Conservation (phyloP, 2,888 invertebrate species). For the Acanthosepion esculentum region DNA sequence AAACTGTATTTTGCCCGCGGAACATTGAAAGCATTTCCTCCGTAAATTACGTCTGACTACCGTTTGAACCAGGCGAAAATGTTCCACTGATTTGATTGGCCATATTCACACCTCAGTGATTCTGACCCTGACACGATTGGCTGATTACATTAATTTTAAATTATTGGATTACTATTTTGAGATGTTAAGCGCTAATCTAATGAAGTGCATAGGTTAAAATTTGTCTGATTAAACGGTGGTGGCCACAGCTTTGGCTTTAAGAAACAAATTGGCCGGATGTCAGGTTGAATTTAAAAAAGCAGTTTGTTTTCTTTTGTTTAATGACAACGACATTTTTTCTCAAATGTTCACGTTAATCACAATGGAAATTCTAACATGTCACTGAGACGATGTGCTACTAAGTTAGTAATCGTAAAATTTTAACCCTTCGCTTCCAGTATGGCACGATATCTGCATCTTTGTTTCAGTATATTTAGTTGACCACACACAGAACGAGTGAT, state of each 20-base stretch:
- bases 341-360: background rate
- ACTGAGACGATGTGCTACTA: no score
- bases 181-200: conserved; percentile 15
- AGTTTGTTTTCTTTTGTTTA: background rate
- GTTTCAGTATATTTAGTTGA: no score
- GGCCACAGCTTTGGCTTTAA: background rate
- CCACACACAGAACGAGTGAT: no score
- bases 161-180: conserved; percentile 33
- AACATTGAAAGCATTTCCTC: background rate
- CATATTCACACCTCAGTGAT: background rate
- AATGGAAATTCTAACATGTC: background rate
- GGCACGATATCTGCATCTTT: no score
- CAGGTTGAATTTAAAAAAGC: background rate
- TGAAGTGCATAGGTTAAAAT: conserved; percentile 21
- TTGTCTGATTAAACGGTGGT: conserved; percentile 18
- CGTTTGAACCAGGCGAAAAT: background rate
- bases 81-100: background rate
- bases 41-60: background rate
- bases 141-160: background rate
- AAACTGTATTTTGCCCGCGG: no score
- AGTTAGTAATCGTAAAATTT: no score
- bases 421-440: no score
- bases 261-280: background rate
- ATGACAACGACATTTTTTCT: background rate
- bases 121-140: conserved; percentile 23